These are phyloP conservation scores for Metaphire vulgaris DNA, from an alignment of 1,140 invertebrate species.

Conservation along the genomic window DNA sequence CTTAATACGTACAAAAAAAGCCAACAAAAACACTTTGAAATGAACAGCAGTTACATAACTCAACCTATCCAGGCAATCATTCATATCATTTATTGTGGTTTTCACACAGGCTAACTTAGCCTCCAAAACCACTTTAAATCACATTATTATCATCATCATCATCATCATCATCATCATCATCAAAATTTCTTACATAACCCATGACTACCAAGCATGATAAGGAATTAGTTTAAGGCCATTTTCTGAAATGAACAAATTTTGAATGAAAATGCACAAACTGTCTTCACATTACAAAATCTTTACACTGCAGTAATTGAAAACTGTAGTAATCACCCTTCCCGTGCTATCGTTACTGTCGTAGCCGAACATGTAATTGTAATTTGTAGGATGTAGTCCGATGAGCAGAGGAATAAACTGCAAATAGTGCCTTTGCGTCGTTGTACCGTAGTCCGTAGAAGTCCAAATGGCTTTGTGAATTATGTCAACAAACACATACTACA, in stretches of 20 bases:
- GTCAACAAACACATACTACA: constrained; percentile 78
- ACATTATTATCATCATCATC: background rate
- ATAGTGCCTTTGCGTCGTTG: constrained; percentile 57
- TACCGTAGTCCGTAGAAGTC: constrained; percentile 67
- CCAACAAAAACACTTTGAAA: too few species aligned
- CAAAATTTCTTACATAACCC: constrained; percentile 18
- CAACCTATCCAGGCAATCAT: background rate
- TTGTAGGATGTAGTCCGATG: constrained; percentile 65
- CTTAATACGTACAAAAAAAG: too few species aligned
- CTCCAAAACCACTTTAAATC: too few species aligned
- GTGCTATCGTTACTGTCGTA: too few species aligned
- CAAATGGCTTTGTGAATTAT: constrained; percentile 68
- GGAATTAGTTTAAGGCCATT: too few species aligned
- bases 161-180: constrained; percentile 20
- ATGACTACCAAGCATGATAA: background rate
- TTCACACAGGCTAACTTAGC: too few species aligned
- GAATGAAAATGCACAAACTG: background rate
- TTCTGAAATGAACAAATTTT: too few species aligned
- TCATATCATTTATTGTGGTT: background rate
- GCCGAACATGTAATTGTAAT: constrained; percentile 58
- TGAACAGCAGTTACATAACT: background rate
- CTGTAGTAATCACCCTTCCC: too few species aligned
- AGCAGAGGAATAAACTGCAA: constrained; percentile 69
- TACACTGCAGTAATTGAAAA: too few species aligned
- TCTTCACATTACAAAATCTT: too few species aligned